These are phyloP conservation scores for Netelia virgata DNA, from an alignment of 2,888 invertebrate species.

Conservation along the genomic window DNA sequence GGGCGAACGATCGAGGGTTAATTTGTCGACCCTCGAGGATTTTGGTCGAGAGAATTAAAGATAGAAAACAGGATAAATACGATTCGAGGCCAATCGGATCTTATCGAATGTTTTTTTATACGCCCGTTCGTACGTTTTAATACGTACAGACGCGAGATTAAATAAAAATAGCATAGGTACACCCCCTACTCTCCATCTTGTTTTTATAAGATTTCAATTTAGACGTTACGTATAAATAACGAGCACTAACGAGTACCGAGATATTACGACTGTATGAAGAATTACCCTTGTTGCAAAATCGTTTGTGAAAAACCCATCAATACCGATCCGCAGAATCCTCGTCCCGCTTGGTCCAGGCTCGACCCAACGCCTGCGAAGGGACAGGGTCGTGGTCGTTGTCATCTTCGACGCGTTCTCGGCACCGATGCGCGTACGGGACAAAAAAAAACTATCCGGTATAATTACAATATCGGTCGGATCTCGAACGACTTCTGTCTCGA, in stretches of 20 bases:
- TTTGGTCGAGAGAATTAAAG: background rate
- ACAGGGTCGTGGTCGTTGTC: slow-evolving; percentile 44
- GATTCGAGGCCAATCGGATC: background rate
- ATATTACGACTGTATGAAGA: too few species aligned
- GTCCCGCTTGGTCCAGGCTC: slow-evolving; percentile 8
- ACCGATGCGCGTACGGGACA: slow-evolving; percentile 66
- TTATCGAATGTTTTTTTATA: too few species aligned
- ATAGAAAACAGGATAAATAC: background rate
- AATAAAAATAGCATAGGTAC: too few species aligned
- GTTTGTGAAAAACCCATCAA: background rate
- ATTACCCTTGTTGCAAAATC: too few species aligned
- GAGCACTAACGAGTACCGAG: too few species aligned
- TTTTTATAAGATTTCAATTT: too few species aligned
- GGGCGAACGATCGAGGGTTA: background rate
- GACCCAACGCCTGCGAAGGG: slow-evolving; percentile 21
- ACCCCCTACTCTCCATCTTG: too few species aligned
- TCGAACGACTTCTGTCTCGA: slow-evolving; percentile 78
- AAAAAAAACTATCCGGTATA: slow-evolving; percentile 82
- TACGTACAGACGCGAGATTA: too few species aligned
- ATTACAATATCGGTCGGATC: slow-evolving; percentile 82
- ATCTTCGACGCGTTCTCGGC: slow-evolving; percentile 54
- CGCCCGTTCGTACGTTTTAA: too few species aligned
- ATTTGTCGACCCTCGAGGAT: background rate
- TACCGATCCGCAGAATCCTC: slow-evolving; percentile 5
- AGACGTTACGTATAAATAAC: too few species aligned